Percentiles rank a stretch among this genome's conserved stretches.
These are phyloP conservation scores for Thalassophryne amazonica DNA, from an alignment of 2,797 vertebrate species.

Conservation along the genomic window DNA sequence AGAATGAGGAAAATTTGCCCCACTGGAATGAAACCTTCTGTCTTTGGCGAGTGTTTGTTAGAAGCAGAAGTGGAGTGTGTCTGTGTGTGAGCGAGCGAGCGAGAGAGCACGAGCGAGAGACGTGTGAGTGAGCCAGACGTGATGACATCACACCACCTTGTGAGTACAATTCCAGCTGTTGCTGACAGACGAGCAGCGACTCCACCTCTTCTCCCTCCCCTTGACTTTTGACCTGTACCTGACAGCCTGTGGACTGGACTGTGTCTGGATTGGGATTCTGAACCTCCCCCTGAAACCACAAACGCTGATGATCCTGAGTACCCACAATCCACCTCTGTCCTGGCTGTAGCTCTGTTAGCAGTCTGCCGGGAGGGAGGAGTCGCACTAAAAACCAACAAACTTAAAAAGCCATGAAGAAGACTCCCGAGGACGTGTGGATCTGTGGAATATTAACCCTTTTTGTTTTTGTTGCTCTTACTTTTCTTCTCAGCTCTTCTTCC, in stretches of 20 bases:
- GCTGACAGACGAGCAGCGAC: conserved; percentile 60
- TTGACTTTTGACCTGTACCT: not conserved
- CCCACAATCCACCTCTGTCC: conserved; percentile 56
- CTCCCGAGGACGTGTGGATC: conserved; percentile 53
- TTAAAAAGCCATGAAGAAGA: conserved; percentile 19
- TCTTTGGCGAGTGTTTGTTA: conserved; percentile 66
- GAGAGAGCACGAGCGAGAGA: conserved; percentile 84
- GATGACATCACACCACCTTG: conserved; percentile 91
- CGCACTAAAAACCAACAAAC: conserved; percentile 10
- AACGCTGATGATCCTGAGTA: no score
- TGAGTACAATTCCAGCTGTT: conserved; percentile 80
- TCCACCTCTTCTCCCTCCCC: conserved; percentile 18
- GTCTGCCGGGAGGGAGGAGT: conserved; percentile 12
- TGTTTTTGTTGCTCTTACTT: conserved; percentile 57
- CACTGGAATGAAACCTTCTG: conserved; percentile 74
- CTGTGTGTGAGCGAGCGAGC: conserved; percentile 86
- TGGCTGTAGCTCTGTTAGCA: no score
- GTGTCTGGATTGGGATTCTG: conserved; percentile 58
- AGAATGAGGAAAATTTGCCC: conserved; percentile 44
- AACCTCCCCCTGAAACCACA: conserved; percentile 12
- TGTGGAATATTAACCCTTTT: conserved; percentile 48
- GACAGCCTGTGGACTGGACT: conserved; percentile 77
- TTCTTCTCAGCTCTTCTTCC: conserved; percentile 37
- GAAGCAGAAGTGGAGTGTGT: conserved; percentile 87
- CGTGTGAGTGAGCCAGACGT: conserved; percentile 78